These are phyloP conservation scores for Phataginus tricuspis DNA, from an alignment of 2,797 vertebrate species.

Conservation along the genomic window DNA sequence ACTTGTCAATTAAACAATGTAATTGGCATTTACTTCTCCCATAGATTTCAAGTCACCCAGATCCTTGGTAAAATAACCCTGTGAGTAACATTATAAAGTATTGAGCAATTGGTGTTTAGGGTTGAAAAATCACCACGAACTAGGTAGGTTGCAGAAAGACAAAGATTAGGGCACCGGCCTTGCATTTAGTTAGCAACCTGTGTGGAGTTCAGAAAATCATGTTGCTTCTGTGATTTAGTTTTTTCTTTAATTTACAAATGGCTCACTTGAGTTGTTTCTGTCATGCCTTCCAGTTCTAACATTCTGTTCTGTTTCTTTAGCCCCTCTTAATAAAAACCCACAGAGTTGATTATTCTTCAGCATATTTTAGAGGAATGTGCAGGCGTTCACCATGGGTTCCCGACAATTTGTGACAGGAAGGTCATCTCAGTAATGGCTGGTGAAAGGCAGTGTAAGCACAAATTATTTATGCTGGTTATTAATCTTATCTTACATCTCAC, in stretches of 20 bases:
- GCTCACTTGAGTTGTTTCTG: background rate
- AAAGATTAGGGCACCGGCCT: background rate
- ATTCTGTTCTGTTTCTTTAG: background rate
- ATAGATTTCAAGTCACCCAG: background rate
- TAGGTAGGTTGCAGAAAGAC: background rate
- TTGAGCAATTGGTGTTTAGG: background rate
- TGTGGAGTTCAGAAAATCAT: background rate
- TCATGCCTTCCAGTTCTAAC: background rate
- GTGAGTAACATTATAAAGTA: background rate
- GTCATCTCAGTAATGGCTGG: slow-evolving; percentile 36
- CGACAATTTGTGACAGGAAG: slow-evolving; percentile 58
- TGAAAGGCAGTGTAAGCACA: slow-evolving; percentile 61
- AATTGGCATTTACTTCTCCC: slow-evolving; percentile 10
- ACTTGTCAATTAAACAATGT: background rate
- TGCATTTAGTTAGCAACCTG: background rate
- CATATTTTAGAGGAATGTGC: slow-evolving; percentile 24
- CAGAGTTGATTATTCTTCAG: background rate
- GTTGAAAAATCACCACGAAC: background rate
- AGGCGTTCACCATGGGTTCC: background rate
- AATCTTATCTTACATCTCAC: slow-evolving; percentile 66
- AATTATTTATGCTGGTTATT: slow-evolving; percentile 68
- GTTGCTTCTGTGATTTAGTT: background rate
- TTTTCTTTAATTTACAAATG: slow-evolving; percentile 4
- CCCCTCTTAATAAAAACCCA: background rate
- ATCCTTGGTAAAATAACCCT: background rate